phyloP scores from a whole-genome alignment of 1,140 invertebrate species.

The Drosophila subobscura region DNA sequence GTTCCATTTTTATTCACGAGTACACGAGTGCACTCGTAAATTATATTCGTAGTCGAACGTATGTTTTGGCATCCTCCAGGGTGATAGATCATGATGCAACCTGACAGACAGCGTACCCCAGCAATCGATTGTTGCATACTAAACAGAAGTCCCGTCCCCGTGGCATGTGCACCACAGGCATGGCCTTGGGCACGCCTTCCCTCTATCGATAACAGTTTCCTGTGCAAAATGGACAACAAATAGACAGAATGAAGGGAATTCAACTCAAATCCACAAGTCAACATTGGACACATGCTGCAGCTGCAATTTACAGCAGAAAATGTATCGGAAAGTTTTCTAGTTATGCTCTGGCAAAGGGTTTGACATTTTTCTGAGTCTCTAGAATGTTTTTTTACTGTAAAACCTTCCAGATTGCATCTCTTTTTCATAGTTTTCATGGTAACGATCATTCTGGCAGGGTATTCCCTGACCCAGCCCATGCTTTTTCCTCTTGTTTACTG shows the following conservation, averaged over 20 bases:
- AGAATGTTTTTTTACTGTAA: no score
- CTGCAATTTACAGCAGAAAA: no score
- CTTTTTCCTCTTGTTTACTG: no score
- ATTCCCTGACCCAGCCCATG: no score
- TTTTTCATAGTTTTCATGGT: background rate
- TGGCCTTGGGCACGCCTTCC: slow-evolving; percentile 36
- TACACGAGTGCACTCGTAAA: no score
- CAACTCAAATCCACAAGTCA: slow-evolving; percentile 15
- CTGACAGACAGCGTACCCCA: slow-evolving; percentile 40
- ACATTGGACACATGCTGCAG: background rate
- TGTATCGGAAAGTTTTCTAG: no score
- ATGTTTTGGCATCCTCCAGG: slow-evolving; percentile 21
- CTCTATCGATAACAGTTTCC: slow-evolving; percentile 48
- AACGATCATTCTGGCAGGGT: background rate
- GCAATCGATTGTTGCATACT: slow-evolving; percentile 54
- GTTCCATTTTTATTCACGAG: no score
- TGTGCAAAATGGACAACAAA: slow-evolving; percentile 30
- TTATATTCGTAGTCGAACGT: no score
- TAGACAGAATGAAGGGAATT: background rate
- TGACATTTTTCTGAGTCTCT: no score
- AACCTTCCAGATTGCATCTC: background rate
- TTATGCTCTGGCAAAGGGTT: no score
- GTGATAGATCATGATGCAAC: slow-evolving; percentile 48
- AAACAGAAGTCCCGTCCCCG: slow-evolving; percentile 31
- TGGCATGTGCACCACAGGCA: slow-evolving; percentile 16